A percentile compares a stretch with the other conserved stretches of the same genome.
Conservation (phyloP, 2,797 vertebrate genomes). For the Notoglanidium macrostoma region DNA sequence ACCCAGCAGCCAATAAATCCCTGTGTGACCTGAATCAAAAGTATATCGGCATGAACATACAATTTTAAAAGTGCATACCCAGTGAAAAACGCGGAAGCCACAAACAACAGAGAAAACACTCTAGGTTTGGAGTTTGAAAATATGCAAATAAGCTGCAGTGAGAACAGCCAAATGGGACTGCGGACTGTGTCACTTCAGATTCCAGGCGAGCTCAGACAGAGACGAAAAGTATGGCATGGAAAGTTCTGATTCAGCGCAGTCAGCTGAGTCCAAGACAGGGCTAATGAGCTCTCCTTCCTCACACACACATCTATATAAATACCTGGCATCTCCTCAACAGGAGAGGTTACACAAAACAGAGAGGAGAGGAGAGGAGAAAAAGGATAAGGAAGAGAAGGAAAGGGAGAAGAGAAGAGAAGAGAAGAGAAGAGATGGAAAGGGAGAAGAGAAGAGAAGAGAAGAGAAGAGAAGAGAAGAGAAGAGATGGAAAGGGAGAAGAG, state of each 20-base stretch:
- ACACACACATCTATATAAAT: constrained; percentile 63
- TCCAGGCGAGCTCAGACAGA: constrained; percentile 50
- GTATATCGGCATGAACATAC: constrained; percentile 70
- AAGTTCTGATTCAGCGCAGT: constrained; percentile 72
- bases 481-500: constrained; percentile 3
- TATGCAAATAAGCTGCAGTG: constrained; percentile 42
- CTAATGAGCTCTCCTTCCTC: constrained; percentile 64
- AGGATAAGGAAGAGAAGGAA: neutral
- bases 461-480: constrained; percentile 21
- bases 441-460: neutral
- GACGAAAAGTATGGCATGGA: constrained; percentile 58
- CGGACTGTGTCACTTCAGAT: constrained; percentile 47
- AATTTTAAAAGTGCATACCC: constrained; percentile 60
- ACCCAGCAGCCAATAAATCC: constrained; percentile 67
- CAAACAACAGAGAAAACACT: constrained; percentile 40
- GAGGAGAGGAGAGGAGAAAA: neutral
- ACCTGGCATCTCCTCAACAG: constrained; percentile 61
- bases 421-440: neutral
- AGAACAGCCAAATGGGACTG: constrained; percentile 38
- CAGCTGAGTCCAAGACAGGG: constrained; percentile 57
- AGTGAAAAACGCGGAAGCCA: constrained; percentile 42
- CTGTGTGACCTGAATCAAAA: constrained; percentile 60
- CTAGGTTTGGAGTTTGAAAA: constrained; percentile 44
- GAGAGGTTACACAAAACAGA: constrained; percentile 33
- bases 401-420: neutral